Evolutionary conservation across 2,888 invertebrate species (phyloP).

Genomic region (Biston betularia): DNA sequence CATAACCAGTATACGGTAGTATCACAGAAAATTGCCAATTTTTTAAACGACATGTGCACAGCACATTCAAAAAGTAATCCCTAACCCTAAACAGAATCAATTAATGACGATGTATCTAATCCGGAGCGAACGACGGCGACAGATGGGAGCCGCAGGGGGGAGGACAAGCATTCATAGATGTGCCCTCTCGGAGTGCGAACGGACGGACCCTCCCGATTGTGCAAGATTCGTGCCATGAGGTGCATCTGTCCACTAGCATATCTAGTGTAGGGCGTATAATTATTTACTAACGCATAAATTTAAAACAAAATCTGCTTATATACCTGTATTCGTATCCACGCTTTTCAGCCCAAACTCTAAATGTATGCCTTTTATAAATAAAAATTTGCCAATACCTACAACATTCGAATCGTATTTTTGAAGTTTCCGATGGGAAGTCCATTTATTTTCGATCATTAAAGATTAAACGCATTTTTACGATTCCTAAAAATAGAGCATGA

Average conservation of each 20-base stretch:
- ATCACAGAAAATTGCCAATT: slow-evolving; percentile 27
- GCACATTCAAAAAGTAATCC: slow-evolving; percentile 60
- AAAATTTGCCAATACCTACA: too few species aligned
- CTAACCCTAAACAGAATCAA: slow-evolving; percentile 77
- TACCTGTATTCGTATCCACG: background rate
- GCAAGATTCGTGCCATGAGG: slow-evolving; percentile 75
- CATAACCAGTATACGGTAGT: background rate
- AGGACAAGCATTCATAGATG: slow-evolving; percentile 69
- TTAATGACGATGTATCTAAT: slow-evolving; percentile 82
- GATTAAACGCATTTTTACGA: slow-evolving; percentile 4
- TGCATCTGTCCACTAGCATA: slow-evolving; percentile 83
- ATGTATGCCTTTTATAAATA: too few species aligned
- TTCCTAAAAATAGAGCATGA: slow-evolving; percentile 11
- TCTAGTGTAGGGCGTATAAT: slow-evolving; percentile 42
- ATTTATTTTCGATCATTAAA: slow-evolving; percentile 7
- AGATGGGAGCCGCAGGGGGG: slow-evolving; percentile 81
- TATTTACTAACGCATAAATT: too few species aligned
- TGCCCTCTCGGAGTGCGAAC: slow-evolving; percentile 69
- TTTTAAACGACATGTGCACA: slow-evolving; percentile 59
- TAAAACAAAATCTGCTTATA: too few species aligned
- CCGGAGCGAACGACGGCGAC: slow-evolving; percentile 72
- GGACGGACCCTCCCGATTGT: slow-evolving; percentile 76
- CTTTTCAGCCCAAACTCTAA: background rate
- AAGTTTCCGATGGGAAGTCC: background rate
- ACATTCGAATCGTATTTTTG: slow-evolving; percentile 2